Evolutionary conservation across 2,888 invertebrate genomes (phyloP).

Genomic region (Axea sp.): DNA sequence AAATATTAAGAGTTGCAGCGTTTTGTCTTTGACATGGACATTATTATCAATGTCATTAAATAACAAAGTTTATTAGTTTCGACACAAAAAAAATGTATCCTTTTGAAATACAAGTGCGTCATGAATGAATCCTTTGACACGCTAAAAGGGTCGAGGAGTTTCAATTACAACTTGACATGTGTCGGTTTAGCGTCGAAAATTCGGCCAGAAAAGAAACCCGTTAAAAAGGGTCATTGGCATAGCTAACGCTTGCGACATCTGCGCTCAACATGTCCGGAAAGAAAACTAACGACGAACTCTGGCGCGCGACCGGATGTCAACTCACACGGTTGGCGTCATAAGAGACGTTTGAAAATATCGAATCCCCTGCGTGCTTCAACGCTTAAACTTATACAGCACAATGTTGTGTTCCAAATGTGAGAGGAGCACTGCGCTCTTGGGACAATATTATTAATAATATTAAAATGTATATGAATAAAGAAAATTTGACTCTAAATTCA

Average conservation of each 20-base stretch:
- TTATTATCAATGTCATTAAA: constrained; percentile 3
- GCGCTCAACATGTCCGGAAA: constrained; percentile 47
- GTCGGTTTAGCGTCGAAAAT: constrained; percentile 35
- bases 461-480: too few species aligned
- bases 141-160: constrained; percentile 39
- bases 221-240: constrained; percentile 48
- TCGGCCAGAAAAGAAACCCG: constrained; percentile 38
- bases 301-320: constrained; percentile 55
- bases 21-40: too few species aligned
- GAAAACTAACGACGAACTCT: constrained; percentile 45
- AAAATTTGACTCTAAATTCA: too few species aligned
- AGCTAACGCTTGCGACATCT: constrained; percentile 48
- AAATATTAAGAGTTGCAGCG: too few species aligned
- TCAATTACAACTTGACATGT: constrained; percentile 54
- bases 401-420: too few species aligned
- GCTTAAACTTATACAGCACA: too few species aligned
- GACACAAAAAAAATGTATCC: constrained; percentile 8
- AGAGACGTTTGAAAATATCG: constrained; percentile 39
- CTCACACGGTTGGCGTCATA: constrained; percentile 22
- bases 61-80: constrained; percentile 13
- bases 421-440: too few species aligned
- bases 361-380: too few species aligned
- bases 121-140: constrained; percentile 35
- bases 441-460: too few species aligned
- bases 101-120: constrained; percentile 19